Evolutionary conservation across 2,888 invertebrate species (phyloP).

Genomic region (Apoda limacodes): DNA sequence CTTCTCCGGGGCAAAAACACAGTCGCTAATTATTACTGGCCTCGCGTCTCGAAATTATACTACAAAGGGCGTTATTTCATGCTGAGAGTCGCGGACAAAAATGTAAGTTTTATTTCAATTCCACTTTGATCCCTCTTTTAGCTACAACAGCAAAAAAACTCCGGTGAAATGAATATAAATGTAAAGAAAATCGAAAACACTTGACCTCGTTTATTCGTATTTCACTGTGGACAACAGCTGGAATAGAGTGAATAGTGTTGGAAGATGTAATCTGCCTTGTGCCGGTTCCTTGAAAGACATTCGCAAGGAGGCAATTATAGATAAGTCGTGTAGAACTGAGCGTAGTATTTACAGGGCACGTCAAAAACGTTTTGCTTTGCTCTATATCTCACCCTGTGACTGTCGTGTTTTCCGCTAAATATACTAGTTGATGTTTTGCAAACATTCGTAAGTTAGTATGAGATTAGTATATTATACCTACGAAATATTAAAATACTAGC

Average conservation of each 20-base stretch:
- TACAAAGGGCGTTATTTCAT: constrained; percentile 97
- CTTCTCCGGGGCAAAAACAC: constrained; percentile 95
- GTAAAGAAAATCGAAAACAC: constrained; percentile 25
- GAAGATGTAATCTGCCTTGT: constrained; percentile 57
- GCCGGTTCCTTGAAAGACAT: constrained; percentile 63
- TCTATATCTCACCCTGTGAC: too few relatives aligned
- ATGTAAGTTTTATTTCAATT: constrained; percentile 77
- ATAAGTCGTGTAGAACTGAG: constrained; percentile 62
- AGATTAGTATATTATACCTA: too few relatives aligned
- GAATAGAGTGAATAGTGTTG: constrained; percentile 48
- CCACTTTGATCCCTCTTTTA: constrained; percentile 5
- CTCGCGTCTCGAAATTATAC: constrained; percentile 95
- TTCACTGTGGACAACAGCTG: constrained; percentile 36
- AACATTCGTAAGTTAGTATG: too few relatives aligned
- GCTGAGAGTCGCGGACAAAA: constrained; percentile 95
- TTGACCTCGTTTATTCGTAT: constrained; percentile 56
- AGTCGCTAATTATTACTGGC: constrained; percentile 98
- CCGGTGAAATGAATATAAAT: constrained; percentile 6
- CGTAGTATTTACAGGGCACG: constrained; percentile 42
- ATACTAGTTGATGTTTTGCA: too few relatives aligned
- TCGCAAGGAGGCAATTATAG: constrained; percentile 66
- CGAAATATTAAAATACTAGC: too few relatives aligned
- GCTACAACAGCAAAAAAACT: constrained; percentile 7
- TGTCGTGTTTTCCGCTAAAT: too few relatives aligned
- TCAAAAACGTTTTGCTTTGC: too few relatives aligned